Evolutionary conservation across 1,140 invertebrate genomes (phyloP).

Genomic region (Danaus plexippus): DNA sequence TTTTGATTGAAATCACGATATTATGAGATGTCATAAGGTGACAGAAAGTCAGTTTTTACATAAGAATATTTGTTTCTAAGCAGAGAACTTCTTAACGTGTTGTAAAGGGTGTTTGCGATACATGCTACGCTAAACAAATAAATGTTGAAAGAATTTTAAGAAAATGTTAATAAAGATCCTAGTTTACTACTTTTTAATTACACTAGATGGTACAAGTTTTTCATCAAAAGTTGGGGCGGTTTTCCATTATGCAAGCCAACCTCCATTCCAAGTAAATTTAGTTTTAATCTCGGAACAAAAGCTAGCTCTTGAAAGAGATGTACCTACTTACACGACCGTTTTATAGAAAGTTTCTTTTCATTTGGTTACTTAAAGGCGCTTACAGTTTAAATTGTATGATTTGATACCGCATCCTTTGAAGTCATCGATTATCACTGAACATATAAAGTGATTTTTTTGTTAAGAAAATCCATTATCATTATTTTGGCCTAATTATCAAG

Average conservation of each 20-base stretch:
- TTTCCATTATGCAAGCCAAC: conserved; percentile 25
- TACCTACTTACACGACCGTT: conserved; percentile 17
- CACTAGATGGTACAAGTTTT: conserved; percentile 26
- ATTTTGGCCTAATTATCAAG: too few species aligned
- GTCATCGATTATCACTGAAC: too few species aligned
- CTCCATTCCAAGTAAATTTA: conserved; percentile 30
- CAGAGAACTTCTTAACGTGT: too few species aligned
- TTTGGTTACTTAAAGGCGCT: conserved; percentile 7
- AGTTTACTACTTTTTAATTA: conserved; percentile 29
- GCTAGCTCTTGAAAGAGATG: conserved; percentile 21
- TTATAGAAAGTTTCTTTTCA: conserved; percentile 19
- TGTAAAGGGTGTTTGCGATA: too few species aligned
- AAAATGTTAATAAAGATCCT: conserved; percentile 12
- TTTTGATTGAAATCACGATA: too few species aligned
- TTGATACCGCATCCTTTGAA: too few species aligned
- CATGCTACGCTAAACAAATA: background rate
- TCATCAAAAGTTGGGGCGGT: conserved; percentile 34
- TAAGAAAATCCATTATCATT: too few species aligned
- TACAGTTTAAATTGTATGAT: too few species aligned
- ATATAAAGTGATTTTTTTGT: too few species aligned
- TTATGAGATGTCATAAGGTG: too few species aligned
- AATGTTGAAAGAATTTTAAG: conserved; percentile 6
- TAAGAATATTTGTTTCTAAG: too few species aligned
- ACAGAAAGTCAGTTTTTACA: too few species aligned
- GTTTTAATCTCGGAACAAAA: conserved; percentile 36